Base-by-base conservation (phyloP, 2,113 vertebrate genomes). In the Phaethornis superciliosus region DNA sequence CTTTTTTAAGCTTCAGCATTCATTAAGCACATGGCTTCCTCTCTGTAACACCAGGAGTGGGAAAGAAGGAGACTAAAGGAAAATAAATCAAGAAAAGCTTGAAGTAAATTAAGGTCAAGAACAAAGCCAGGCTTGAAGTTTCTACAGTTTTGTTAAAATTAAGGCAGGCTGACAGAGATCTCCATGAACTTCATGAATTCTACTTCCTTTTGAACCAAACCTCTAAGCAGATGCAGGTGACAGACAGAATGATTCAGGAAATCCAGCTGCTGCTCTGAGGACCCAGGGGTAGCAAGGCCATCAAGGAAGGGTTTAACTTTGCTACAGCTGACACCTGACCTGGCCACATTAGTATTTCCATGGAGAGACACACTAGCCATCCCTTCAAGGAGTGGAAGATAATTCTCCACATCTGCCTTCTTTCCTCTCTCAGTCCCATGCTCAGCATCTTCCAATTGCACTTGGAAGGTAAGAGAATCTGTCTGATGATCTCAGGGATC, bases 271-370 rank as follows among this genome's bases (percentile, higher is more conserved):
- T 65, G 46, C 46, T 92, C 46, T 49, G 55, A 56, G 19, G 44
- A 76, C 32, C 63, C 63, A 52, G 15, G 0, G 4, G 24, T 1
- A 80, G 55, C 0, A 0, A 83, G 26, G 42, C 32, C 44, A 78
- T 62, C 40, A 52, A 63, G 42, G n/a, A 75, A 70, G 26, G 70
- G 72, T 82, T 71, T 82, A n/a, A 58, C n/a, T 72, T 35, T 8
- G 15, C 54, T 63, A 54, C 23, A 87, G 54, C 79, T 20, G 13
- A 35, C 37, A 46, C 24, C 23, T 69, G 46, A 65, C 56, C 87
- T 33, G 56, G 69, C 54, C 67, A 51, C 55, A 55, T 21, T 30
- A 46, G 19, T 5, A 6, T 32, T 49, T 69, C 40, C 12, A 40
- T 12, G 40, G 40, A 40, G 40, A 40, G 40, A 40, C 40, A 40